Evolutionary conservation across 2,113 vertebrate species (phyloP).

Genomic region (Uropsilus gracilis): DNA sequence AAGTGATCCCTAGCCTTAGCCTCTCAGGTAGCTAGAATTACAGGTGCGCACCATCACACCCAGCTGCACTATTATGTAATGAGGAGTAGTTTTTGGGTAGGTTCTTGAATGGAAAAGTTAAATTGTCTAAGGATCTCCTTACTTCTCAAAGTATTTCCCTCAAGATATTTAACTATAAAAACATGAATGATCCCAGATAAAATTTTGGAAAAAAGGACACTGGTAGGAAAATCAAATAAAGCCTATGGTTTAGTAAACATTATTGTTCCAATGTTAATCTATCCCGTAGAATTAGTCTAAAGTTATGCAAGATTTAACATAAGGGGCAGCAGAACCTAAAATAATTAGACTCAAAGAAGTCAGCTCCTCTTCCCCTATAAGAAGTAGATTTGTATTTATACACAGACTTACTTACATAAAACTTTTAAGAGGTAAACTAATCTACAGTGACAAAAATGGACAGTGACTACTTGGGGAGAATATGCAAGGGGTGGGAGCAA

Average conservation of each 20-base stretch:
- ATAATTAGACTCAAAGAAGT: background rate
- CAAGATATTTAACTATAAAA: background rate
- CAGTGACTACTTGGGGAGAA: background rate
- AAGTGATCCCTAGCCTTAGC: too few relatives aligned
- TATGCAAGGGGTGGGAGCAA: background rate
- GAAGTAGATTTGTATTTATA: background rate
- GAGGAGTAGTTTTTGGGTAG: too few relatives aligned
- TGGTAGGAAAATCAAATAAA: background rate
- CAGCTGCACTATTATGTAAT: too few relatives aligned
- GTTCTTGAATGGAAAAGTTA: too few relatives aligned
- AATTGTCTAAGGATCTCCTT: too few relatives aligned
- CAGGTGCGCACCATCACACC: too few relatives aligned
- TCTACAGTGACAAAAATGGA: background rate
- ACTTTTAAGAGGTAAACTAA: background rate
- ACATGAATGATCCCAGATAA: background rate
- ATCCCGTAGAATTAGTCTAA: background rate
- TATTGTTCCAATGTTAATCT: background rate
- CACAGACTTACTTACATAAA: background rate
- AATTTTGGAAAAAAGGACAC: background rate
- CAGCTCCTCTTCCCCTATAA: background rate
- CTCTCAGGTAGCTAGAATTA: too few relatives aligned
- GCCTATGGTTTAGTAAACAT: background rate
- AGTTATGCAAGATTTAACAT: background rate
- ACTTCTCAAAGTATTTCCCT: background rate
- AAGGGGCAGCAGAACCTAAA: background rate